Evolutionary conservation across 1,140 invertebrate species (phyloP), one percentile per base, ranked within the genome.

Genomic region (Drosophila suzukii): DNA sequence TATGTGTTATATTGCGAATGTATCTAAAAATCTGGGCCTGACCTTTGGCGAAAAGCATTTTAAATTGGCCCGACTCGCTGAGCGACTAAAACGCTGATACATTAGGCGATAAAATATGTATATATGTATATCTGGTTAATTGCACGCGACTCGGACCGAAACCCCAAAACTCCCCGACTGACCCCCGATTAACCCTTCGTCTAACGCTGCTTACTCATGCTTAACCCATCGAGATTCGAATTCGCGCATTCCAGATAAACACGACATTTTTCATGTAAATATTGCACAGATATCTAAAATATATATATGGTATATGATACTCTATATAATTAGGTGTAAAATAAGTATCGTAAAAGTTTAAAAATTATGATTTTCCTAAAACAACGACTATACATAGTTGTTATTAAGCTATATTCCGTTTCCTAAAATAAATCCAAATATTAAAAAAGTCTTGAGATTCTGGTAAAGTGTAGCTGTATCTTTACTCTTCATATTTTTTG

Each of bases 391-490:
- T 46, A 20, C 43, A 44, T 46, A 32, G 11, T 32, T 34, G 51
- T 15, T 44, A 49, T 38, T 47, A 68, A 8, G n/a, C 32, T 56
- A 56, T 63, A 47, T 73, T 34, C 56, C 47, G 20, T 49, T 60
- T 73, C 39, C 63, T 68, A 49, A 67, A 47, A 47, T 24, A 50
- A 71, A 71, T 71, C 46, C 44, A 68, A 71, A 71, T n/a, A 20
- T 61, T 61, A 74, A 83, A 80, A 59, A 88, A 88, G 84, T 88
- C 84, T 88, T 84, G 84, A 88, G 84, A 88, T 88, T 88, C 84
- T 83, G 66, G 49, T 89, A 75, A 89, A 74, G 72, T 67, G 51
- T 77, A 68, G 67, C 24, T 67, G 60, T 56, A 34, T 65, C 17
- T 62, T 13, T 70, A 60, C 62, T 56, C 17, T 66, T 20, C 38